Base-by-base conservation (phyloP, 2,888 invertebrate species). In the Lobophora halterata region DNA sequence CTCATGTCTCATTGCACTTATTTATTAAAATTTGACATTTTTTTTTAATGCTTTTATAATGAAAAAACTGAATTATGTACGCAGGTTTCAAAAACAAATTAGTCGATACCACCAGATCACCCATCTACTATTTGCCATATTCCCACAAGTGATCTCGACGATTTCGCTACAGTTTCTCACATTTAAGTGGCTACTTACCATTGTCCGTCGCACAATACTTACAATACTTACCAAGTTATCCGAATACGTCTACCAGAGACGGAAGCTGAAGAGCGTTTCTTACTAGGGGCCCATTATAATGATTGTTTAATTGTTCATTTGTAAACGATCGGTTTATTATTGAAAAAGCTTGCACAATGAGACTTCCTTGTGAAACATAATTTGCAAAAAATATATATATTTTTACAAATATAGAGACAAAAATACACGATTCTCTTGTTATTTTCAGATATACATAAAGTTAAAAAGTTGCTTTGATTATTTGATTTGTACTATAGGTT, bases 101-200 rank as follows among this genome's bases (percentile, higher is more conserved):
- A 34, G 18, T 12, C 12, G 8, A 21, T 14, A 21, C 18, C 43
- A 47, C 30, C 32, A 26, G 39, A 44, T 47, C 28, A 42, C 44
- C 34, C 40, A 42, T 46, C 48, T 47, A 41, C 34, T 33, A 39
- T 33, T 41, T 33, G 32, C 76, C 78, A 79, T 71, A 81, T 83
- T 82, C 83, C 72, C 83, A 81, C 75, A 78, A 66, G 52, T 55
- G 55, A 61, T 61, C 57, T 61, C 46, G 3, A 42, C 38, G 51
- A 48, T 71, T 64, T 62, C 41, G 74, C 68, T 68, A 78, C 74
- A 71, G 64, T 85, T 85, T 86, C 86, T 83, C 83, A 82, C 77
- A 74, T 65, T 57, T 53, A 48, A 74, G 75, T 68, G 69, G 65
- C 63, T 65, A 66, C 69, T 78, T 59, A 59, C 65, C 70, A 69